Conservation (phyloP, 1,140 invertebrate genomes). For the Nebria ingens region DNA sequence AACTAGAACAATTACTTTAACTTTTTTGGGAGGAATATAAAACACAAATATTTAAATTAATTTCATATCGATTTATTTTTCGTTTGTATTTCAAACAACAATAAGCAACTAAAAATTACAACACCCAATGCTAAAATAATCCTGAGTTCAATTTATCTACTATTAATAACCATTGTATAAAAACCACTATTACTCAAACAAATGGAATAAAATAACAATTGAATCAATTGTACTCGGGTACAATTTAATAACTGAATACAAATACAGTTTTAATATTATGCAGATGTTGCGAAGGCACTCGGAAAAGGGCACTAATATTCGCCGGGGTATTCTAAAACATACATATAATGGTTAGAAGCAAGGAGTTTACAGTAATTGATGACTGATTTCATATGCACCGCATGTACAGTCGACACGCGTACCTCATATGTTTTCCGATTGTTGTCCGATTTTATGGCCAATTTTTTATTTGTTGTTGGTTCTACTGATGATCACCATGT, state of each 20-base stretch:
- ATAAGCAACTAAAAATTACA: too few relatives aligned
- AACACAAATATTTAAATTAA: too few relatives aligned
- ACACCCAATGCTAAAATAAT: too few relatives aligned
- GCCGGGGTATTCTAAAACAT: too few relatives aligned
- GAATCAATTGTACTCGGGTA: not conserved
- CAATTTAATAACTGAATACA: not conserved
- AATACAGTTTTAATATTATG: not conserved
- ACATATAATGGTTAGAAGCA: too few relatives aligned
- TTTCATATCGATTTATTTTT: too few relatives aligned
- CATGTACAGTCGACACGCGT: not conserved
- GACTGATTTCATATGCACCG: not conserved
- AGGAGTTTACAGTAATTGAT: constrained; percentile 5
- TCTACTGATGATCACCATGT: not conserved
- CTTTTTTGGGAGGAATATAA: too few relatives aligned
- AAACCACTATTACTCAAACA: not conserved
- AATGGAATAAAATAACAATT: not conserved
- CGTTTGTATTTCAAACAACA: too few relatives aligned
- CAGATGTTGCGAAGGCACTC: not conserved
- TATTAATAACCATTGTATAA: too few relatives aligned
- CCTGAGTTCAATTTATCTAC: too few relatives aligned
- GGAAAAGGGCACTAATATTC: not conserved
- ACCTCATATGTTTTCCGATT: constrained; percentile 3
- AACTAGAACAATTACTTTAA: too few relatives aligned
- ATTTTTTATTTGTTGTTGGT: not conserved
- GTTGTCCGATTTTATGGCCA: not conserved